phyloP scores from a whole-genome alignment of 2,797 vertebrate species.

The Tadarida brasiliensis region DNA sequence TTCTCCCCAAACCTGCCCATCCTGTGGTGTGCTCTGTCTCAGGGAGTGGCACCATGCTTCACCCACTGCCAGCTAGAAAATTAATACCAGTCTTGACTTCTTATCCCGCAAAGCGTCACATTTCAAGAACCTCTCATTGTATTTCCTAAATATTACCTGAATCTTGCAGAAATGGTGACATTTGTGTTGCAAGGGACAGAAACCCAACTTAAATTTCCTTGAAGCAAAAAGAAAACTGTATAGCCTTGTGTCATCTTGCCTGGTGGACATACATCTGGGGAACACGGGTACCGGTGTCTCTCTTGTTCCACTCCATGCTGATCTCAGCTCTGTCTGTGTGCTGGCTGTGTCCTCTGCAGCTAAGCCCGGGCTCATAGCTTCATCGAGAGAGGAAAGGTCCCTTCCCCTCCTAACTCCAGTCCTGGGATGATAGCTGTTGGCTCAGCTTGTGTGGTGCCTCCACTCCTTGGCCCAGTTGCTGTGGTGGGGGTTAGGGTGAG shows the following conservation, averaged over 20 bases:
- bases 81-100: neutral
- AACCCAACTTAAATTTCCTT: neutral
- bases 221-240: neutral
- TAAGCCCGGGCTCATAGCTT: neutral
- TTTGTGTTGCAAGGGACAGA: neutral
- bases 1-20: neutral
- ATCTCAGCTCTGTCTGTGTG: neutral
- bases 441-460: neutral
- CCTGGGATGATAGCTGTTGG: neutral
- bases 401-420: neutral
- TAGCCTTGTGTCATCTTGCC: neutral
- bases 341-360: neutral
- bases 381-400: neutral
- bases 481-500: neutral
- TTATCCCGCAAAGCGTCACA: neutral
- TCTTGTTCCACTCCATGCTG: fast-evolving
- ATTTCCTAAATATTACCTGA: neutral
- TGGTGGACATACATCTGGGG: neutral
- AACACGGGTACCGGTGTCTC: neutral
- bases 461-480: neutral
- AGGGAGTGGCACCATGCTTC: neutral
- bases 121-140: neutral
- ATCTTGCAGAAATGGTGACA: neutral
- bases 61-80: neutral
- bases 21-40: neutral